Conservation (phyloP, 1,140 invertebrate genomes). For the Lysiphlebus fabarum region DNA sequence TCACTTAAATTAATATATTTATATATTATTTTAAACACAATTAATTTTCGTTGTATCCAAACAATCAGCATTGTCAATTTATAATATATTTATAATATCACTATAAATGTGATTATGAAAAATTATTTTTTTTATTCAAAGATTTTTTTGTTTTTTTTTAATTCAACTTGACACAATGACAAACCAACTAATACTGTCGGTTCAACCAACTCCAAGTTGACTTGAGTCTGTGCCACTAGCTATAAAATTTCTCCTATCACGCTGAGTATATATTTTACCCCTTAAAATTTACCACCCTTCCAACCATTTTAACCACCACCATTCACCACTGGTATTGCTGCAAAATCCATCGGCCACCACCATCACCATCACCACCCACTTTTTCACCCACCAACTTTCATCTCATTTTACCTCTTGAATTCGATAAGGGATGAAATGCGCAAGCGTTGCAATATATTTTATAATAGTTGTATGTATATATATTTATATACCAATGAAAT, state of each 20-base stretch:
- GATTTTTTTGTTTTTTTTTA: not conserved
- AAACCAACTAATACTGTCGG: conserved; percentile 11
- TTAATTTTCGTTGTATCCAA: not conserved
- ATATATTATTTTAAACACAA: conserved; percentile 6
- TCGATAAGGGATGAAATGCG: conserved; percentile 45
- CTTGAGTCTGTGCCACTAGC: conserved; percentile 31
- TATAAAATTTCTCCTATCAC: conserved; percentile 24
- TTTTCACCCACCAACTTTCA: conserved; percentile 22
- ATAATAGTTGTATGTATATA: too few relatives aligned
- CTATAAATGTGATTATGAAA: not conserved
- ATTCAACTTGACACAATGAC: not conserved
- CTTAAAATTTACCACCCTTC: not conserved
- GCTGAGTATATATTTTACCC: conserved; percentile 17
- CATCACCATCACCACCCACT: conserved; percentile 19
- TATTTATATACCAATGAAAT: too few relatives aligned
- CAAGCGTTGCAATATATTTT: conserved; percentile 24
- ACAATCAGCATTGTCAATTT: conserved; percentile 6
- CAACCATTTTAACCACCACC: conserved; percentile 3
- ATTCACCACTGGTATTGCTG: not conserved
- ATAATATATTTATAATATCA: not conserved
- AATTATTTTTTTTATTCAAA: not conserved
- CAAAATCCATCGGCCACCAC: not conserved
- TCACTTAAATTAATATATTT: conserved; percentile 4
- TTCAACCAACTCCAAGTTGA: conserved; percentile 17
- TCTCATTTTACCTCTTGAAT: conserved; percentile 46